phyloP scores from a whole-genome alignment of 2,888 invertebrate genomes.

The Pycnomerus fuliginosus region DNA sequence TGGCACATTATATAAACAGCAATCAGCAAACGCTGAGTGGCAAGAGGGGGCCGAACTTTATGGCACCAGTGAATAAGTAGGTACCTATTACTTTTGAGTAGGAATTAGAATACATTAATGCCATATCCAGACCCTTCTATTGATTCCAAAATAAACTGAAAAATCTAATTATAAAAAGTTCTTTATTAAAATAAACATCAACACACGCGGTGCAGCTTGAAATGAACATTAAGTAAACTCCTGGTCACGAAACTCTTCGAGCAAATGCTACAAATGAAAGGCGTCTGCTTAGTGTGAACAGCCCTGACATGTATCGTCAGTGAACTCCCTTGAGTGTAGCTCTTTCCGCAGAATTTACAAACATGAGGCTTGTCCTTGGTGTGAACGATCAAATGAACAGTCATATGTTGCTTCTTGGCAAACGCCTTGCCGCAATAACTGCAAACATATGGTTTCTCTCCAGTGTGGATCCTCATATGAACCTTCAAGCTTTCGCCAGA shows the following conservation, averaged over 20 bases:
- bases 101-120: too few species aligned
- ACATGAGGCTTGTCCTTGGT: slow-evolving; percentile 47
- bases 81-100: too few species aligned
- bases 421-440: slow-evolving; percentile 50
- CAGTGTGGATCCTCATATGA: slow-evolving; percentile 27
- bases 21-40: too few species aligned
- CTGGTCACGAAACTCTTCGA: slow-evolving; percentile 39
- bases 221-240: slow-evolving; percentile 27
- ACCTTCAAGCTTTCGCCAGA: slow-evolving; percentile 7
- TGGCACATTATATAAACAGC: too few species aligned
- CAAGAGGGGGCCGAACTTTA: too few species aligned
- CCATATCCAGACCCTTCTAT: too few species aligned
- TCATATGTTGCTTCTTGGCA: slow-evolving; percentile 45
- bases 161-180: too few species aligned
- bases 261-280: slow-evolving; percentile 39
- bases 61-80: too few species aligned
- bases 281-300: slow-evolving; percentile 41
- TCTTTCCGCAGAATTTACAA: slow-evolving; percentile 41
- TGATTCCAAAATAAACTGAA: too few species aligned
- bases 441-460: slow-evolving; percentile 46
- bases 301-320: slow-evolving; percentile 38
- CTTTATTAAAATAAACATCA: too few species aligned
- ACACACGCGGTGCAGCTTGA: not conserved
- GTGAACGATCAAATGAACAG: slow-evolving; percentile 48
- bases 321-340: slow-evolving; percentile 43